Conservation (phyloP, 2,797 vertebrate species). For the Melanotaenia pygmaea region DNA sequence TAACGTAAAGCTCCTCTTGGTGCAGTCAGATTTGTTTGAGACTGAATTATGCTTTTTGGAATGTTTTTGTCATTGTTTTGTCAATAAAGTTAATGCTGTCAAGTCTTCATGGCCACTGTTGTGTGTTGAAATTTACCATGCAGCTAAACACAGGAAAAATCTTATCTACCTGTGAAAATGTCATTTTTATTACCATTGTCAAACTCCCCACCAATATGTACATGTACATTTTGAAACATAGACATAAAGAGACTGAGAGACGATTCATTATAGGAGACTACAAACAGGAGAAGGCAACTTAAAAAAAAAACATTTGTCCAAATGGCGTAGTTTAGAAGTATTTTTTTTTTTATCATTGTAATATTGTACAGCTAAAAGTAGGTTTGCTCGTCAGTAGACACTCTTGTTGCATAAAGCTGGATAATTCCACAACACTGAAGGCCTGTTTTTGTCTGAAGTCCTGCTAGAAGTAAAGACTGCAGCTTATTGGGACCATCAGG, state of each 20-base stretch:
- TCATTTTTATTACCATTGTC: constrained; percentile 49
- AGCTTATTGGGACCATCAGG: constrained; percentile 1
- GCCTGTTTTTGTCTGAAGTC: constrained; percentile 35
- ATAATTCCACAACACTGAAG: constrained; percentile 4
- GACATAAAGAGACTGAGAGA: constrained; percentile 31
- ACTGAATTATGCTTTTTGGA: constrained; percentile 3
- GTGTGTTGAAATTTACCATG: background rate
- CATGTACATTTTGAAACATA: constrained; percentile 49
- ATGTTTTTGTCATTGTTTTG: constrained; percentile 28
- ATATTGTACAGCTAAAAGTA: background rate
- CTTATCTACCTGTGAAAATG: background rate
- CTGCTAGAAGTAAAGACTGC: constrained; percentile 15
- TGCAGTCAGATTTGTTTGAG: constrained; percentile 2
- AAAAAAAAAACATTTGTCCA: constrained; percentile 23
- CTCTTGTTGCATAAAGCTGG: constrained; percentile 17
- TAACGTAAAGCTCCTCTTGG: background rate
- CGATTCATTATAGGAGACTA: constrained; percentile 2
- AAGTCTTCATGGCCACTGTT: background rate
- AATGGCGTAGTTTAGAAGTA: constrained; percentile 18
- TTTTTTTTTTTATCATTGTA: background rate
- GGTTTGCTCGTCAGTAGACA: background rate
- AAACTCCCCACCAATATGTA: constrained; percentile 51
- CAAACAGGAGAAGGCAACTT: constrained; percentile 20
- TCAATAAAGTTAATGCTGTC: constrained; percentile 47
- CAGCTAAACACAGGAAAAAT: constrained; percentile 13